phyloP scores from a whole-genome alignment of 2,797 vertebrate species.

The Coccyzus lansbergi region DNA sequence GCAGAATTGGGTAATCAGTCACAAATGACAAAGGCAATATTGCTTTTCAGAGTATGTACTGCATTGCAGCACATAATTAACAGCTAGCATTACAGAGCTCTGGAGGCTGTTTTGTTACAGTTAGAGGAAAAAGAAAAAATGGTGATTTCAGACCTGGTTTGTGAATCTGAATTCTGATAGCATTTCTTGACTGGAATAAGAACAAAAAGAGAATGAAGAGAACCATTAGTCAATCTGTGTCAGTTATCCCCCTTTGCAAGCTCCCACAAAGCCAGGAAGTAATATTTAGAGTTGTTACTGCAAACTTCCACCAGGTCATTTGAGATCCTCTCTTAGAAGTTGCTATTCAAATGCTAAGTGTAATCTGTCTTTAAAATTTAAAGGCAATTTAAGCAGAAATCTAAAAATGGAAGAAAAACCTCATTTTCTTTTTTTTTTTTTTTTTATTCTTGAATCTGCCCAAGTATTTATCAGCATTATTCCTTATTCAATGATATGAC shows the following conservation, averaged over 20 bases:
- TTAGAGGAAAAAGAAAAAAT: not conserved
- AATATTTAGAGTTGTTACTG: not conserved
- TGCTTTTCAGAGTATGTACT: constrained; percentile 39
- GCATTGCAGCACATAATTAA: constrained; percentile 55
- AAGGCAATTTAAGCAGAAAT: not conserved
- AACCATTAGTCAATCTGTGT: not conserved
- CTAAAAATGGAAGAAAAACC: not conserved
- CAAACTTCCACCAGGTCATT: not conserved
- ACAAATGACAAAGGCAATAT: constrained; percentile 46
- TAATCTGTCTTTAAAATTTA: not conserved
- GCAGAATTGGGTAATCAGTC: constrained; percentile 54
- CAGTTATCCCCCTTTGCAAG: not conserved
- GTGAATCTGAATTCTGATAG: not conserved
- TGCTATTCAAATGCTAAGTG: not conserved
- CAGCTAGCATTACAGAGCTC: not conserved
- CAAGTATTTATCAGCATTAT: not conserved
- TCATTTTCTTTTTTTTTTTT: not conserved
- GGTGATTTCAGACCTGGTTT: not conserved
- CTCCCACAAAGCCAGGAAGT: not conserved
- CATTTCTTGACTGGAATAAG: not conserved
- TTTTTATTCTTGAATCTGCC: not conserved
- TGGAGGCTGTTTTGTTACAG: constrained; percentile 28
- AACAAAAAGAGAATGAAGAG: not conserved
- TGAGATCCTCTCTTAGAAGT: not conserved
- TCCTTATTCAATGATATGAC: not conserved